These are phyloP conservation scores for Tenodera sinensis DNA, from an alignment of 2,888 invertebrate genomes.

Conservation along the genomic window DNA sequence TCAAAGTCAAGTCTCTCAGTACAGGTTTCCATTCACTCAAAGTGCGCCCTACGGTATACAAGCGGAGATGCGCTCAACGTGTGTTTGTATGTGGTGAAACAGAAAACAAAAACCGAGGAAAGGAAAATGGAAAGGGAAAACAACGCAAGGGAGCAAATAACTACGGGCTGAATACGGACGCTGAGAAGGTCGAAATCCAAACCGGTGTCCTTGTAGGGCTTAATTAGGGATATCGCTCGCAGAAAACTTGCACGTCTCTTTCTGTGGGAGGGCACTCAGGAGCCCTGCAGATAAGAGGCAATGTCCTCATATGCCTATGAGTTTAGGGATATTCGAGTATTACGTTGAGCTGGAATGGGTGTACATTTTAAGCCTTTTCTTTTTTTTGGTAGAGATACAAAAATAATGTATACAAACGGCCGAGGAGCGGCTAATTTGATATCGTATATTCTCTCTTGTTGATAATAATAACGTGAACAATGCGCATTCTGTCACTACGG, in stretches of 20 bases:
- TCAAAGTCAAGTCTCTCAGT: not conserved
- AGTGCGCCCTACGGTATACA: not conserved
- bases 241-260: not conserved
- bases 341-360: too few species aligned
- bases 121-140: not conserved
- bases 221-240: not conserved
- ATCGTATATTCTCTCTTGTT: too few species aligned
- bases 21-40: not conserved
- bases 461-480: too few species aligned
- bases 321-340: too few species aligned
- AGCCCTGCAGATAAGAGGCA: too few species aligned
- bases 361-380: too few species aligned
- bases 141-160: not conserved
- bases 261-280: not conserved
- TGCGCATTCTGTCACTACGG: too few species aligned
- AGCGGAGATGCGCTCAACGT: not conserved
- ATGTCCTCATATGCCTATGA: too few species aligned
- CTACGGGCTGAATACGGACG: not conserved
- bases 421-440: too few species aligned
- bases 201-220: not conserved
- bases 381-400: too few species aligned
- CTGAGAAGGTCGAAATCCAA: not conserved
- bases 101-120: not conserved
- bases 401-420: too few species aligned
- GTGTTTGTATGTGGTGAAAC: not conserved